These are phyloP conservation scores for Phalacrocorax aristotelis DNA, from an alignment of 2,113 vertebrate species.

Conservation along the genomic window DNA sequence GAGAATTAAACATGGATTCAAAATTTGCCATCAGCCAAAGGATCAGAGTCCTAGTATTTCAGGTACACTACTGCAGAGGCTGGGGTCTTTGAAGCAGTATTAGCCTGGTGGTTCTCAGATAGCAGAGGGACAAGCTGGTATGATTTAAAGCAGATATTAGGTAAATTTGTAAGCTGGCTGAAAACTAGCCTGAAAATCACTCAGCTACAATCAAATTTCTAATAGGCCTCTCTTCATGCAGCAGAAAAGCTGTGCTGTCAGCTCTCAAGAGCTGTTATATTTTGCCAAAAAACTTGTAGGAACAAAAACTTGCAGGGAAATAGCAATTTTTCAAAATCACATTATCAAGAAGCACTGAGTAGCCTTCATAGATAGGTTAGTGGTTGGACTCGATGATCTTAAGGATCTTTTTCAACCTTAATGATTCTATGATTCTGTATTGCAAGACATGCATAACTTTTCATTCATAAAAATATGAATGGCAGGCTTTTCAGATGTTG, in stretches of 20 bases:
- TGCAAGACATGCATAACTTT: background rate
- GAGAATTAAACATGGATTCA: background rate
- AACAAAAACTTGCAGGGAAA: background rate
- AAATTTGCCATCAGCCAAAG: background rate
- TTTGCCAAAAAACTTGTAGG: background rate
- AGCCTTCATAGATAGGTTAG: background rate
- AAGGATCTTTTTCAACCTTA: too few species aligned
- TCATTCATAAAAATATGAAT: background rate
- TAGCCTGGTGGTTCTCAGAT: background rate
- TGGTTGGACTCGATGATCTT: too few species aligned
- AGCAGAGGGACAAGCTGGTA: background rate
- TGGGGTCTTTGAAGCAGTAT: background rate
- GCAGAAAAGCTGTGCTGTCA: background rate
- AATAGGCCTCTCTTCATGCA: background rate
- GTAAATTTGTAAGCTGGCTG: background rate
- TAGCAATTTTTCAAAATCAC: background rate
- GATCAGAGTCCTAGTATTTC: background rate
- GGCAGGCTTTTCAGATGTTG: background rate
- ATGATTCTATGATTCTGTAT: background rate
- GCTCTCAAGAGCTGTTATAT: background rate
- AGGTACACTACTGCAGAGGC: background rate
- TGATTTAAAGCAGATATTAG: background rate
- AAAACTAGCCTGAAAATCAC: background rate
- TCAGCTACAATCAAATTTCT: background rate
- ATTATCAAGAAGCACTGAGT: background rate